These are phyloP conservation scores for Zosterops japonicus DNA, from an alignment of 2,113 vertebrate genomes.

Conservation along the genomic window DNA sequence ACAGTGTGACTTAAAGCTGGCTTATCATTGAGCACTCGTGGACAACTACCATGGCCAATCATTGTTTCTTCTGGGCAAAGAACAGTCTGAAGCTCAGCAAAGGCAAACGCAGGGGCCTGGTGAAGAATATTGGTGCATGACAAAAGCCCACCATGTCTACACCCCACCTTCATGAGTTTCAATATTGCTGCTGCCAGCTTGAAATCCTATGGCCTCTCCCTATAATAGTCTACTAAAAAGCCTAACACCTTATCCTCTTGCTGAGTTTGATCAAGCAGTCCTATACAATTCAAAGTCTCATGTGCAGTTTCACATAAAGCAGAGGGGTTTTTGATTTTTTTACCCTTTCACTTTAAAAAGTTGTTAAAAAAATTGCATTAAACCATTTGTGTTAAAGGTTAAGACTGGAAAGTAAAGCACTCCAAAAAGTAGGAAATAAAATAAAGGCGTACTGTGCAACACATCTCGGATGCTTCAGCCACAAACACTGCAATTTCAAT, in stretches of 20 bases:
- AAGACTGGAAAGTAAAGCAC: background rate
- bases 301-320: background rate
- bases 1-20: background rate
- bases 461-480: background rate
- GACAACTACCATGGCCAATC: fast-evolving
- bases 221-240: background rate
- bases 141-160: background rate
- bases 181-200: background rate
- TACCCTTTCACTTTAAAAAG: background rate
- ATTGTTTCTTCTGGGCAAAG: background rate
- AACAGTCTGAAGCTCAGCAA: background rate
- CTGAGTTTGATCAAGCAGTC: background rate
- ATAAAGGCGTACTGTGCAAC: background rate
- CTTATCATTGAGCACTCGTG: background rate
- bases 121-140: background rate
- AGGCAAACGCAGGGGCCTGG: background rate
- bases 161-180: background rate
- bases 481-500: background rate
- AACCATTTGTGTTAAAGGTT: background rate
- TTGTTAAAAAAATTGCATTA: background rate
- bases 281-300: background rate
- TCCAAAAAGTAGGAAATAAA: background rate
- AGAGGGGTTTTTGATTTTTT: background rate
- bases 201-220: background rate
- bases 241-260: background rate